Conservation (phyloP, 1,140 invertebrate genomes). For the Meloidogyne exigua region DNA sequence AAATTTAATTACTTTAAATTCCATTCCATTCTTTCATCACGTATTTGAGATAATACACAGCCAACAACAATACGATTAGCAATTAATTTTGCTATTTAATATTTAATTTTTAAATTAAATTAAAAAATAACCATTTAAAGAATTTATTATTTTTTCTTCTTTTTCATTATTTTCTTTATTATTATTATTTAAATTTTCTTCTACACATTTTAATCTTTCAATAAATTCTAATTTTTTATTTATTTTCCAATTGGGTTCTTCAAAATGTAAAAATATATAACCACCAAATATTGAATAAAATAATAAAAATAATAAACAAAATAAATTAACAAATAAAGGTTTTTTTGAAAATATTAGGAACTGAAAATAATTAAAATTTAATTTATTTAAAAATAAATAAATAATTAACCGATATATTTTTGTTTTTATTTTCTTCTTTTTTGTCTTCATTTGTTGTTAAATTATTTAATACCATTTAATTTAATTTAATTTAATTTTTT, state of each 20-base stretch:
- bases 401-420: not conserved
- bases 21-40: slow-evolving; percentile 44
- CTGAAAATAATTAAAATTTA: slow-evolving; percentile 34
- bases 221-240: slow-evolving; percentile 14
- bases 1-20: slow-evolving; percentile 33
- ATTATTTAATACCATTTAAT: too few species aligned
- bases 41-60: slow-evolving; percentile 34
- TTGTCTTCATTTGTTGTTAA: not conserved
- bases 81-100: slow-evolving; percentile 7
- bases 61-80: slow-evolving; percentile 29
- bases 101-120: not conserved
- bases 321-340: slow-evolving; percentile 46
- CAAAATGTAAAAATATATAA: slow-evolving; percentile 55
- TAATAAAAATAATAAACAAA: slow-evolving; percentile 52
- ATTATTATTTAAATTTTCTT: not conserved
- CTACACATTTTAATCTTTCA: slow-evolving; percentile 2
- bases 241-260: slow-evolving; percentile 38
- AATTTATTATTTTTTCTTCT: not conserved
- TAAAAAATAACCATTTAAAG: not conserved
- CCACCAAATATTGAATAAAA: slow-evolving; percentile 52
- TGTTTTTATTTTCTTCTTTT: too few species aligned
- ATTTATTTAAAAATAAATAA: not conserved
- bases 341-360: slow-evolving; percentile 49
- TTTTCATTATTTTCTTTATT: not conserved
- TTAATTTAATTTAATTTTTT: too few species aligned